A percentile compares a stretch with the other conserved stretches of the same genome.
phyloP scores from a whole-genome alignment of 1,140 invertebrate species.

The Phocides pigmalion region DNA sequence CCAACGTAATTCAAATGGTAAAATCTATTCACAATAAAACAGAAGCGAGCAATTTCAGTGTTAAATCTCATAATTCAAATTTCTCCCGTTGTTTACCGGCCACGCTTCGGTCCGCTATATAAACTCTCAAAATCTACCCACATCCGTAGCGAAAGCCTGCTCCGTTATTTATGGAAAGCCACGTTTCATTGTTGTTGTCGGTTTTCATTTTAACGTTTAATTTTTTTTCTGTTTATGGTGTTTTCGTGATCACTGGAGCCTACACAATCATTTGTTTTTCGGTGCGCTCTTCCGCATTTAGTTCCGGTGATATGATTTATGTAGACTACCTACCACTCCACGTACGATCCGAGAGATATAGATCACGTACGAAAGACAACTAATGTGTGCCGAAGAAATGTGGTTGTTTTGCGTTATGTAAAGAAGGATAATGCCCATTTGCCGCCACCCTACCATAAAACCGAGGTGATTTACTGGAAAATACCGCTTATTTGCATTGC shows the following conservation, averaged over 20 bases:
- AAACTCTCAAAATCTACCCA: conserved; percentile 81
- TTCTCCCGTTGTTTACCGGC: conserved; percentile 69
- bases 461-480: conserved; percentile 65
- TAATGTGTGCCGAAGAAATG: conserved; percentile 61
- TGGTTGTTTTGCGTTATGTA: conserved; percentile 60
- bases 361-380: conserved; percentile 51
- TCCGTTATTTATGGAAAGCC: conserved; percentile 81
- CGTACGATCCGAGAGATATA: conserved; percentile 50
- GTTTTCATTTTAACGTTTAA: conserved; percentile 79
- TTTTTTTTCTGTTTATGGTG: conserved; percentile 76
- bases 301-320: conserved; percentile 68
- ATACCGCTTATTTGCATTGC: conserved; percentile 74
- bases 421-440: conserved; percentile 62
- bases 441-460: conserved; percentile 53
- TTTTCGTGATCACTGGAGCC: conserved; percentile 63
- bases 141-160: conserved; percentile 78
- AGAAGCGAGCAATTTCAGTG: conserved; percentile 66
- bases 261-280: conserved; percentile 72
- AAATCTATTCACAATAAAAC: conserved; percentile 74
- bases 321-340: conserved; percentile 47
- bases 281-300: conserved; percentile 53
- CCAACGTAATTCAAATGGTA: conserved; percentile 57
- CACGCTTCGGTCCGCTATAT: conserved; percentile 66
- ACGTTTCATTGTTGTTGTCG: conserved; percentile 80
- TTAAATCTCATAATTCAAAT: conserved; percentile 80